Conservation (phyloP, 1,140 invertebrate species). For the Meloidogyne floridensis region DNA sequence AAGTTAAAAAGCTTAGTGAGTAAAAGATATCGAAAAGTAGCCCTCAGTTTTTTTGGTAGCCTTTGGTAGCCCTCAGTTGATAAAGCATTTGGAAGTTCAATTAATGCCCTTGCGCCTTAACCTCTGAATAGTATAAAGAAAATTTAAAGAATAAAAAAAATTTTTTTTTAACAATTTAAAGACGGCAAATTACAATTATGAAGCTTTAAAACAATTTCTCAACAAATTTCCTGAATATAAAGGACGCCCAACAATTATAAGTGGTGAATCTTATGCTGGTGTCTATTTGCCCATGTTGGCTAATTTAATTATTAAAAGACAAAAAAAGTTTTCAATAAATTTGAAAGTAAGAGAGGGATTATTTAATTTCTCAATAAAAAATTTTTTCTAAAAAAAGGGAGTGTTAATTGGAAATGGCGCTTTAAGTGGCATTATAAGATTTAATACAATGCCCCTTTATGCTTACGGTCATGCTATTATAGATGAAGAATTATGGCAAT, state of each 20-base stretch:
- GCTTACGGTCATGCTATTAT: slow-evolving; percentile 57
- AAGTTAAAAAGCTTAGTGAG: too few relatives aligned
- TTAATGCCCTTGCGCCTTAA: too few relatives aligned
- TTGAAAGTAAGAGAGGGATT: slow-evolving; percentile 25
- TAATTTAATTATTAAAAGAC: slow-evolving; percentile 60
- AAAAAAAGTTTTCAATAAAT: slow-evolving; percentile 12
- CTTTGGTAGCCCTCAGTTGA: too few relatives aligned
- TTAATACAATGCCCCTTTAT: slow-evolving; percentile 47
- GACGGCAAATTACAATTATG: slow-evolving; percentile 67
- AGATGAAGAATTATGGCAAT: slow-evolving; percentile 57
- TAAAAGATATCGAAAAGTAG: too few relatives aligned
- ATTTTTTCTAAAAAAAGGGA: too few relatives aligned
- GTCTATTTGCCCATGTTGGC: slow-evolving; percentile 69
- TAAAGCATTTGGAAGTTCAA: too few relatives aligned
- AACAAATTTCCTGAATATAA: slow-evolving; percentile 69
- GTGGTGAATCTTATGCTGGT: slow-evolving; percentile 67
- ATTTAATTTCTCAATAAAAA: too few relatives aligned
- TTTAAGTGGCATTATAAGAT: slow-evolving; percentile 39
- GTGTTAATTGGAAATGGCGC: slow-evolving; percentile 31
- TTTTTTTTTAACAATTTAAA: not conserved
- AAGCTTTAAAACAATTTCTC: slow-evolving; percentile 70
- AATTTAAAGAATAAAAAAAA: too few relatives aligned
- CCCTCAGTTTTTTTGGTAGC: too few relatives aligned
- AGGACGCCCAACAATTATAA: slow-evolving; percentile 67
- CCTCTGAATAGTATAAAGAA: too few relatives aligned